Conservation (phyloP, 2,888 invertebrate genomes). For the Xylota sylvarum region DNA sequence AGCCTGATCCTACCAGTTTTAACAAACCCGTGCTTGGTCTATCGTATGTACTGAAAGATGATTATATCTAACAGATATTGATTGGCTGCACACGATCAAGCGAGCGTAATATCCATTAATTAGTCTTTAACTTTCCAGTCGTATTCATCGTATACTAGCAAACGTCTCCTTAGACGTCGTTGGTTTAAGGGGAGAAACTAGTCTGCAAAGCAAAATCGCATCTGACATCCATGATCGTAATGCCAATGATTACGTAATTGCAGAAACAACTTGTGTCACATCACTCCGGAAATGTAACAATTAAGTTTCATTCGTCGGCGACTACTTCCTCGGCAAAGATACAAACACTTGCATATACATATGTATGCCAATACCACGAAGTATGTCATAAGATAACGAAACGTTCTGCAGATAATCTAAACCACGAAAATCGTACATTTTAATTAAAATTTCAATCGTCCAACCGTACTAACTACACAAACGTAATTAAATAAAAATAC, state of each 20-base stretch:
- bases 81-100: too few relatives aligned
- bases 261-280: not conserved
- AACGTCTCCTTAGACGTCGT: too few relatives aligned
- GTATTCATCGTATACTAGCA: too few relatives aligned
- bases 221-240: not conserved
- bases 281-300: not conserved
- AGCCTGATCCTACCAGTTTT: too few relatives aligned
- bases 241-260: not conserved
- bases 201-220: not conserved
- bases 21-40: too few relatives aligned
- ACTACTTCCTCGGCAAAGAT: not conserved
- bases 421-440: slow-evolving; percentile 30
- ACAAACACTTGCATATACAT: not conserved
- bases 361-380: not conserved
- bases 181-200: not conserved
- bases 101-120: too few relatives aligned
- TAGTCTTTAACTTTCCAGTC: too few relatives aligned
- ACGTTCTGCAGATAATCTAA: slow-evolving; percentile 9
- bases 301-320: not conserved
- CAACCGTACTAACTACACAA: slow-evolving; percentile 19
- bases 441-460: slow-evolving; percentile 61
- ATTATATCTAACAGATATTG: too few relatives aligned
- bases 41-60: too few relatives aligned
- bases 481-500: slow-evolving; percentile 29
- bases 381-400: slow-evolving; percentile 1